Conservation (phyloP, 1,140 invertebrate genomes). For the Lepidostoma basale region DNA sequence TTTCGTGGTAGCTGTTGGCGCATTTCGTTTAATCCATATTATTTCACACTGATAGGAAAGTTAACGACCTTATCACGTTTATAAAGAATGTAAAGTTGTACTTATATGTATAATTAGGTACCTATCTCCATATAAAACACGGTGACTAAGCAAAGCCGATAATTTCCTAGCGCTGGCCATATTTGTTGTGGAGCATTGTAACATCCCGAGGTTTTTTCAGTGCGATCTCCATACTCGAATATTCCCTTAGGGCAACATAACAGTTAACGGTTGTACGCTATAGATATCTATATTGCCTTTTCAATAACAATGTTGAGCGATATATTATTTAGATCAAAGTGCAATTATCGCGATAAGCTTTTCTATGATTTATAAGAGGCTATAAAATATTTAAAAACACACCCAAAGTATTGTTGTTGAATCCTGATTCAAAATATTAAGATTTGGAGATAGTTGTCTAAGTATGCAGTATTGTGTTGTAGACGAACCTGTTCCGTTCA, state of each 20-base stretch:
- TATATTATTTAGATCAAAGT: slow-evolving; percentile 41
- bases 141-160: slow-evolving; percentile 32
- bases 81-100: slow-evolving; percentile 26
- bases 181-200: slow-evolving; percentile 13
- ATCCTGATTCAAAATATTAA: slow-evolving; percentile 7
- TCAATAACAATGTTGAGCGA: slow-evolving; percentile 40
- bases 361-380: slow-evolving; percentile 35
- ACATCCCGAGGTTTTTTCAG: slow-evolving; percentile 11
- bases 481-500: no score
- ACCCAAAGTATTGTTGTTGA: slow-evolving; percentile 6
- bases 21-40: no score
- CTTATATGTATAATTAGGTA: slow-evolving; percentile 26
- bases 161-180: slow-evolving; percentile 30
- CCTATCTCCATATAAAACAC: slow-evolving; percentile 11
- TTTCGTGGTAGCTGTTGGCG: no score
- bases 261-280: slow-evolving; percentile 24
- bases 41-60: slow-evolving; percentile 9
- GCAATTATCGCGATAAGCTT: slow-evolving; percentile 40
- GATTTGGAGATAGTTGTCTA: neutral
- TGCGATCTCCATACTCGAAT: slow-evolving; percentile 30
- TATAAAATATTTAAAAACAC: slow-evolving; percentile 30
- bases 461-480: no score
- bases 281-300: slow-evolving; percentile 33
- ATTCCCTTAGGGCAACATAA: slow-evolving; percentile 32
- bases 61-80: slow-evolving; percentile 23